Evolutionary conservation across 2,113 vertebrate species (phyloP).

Genomic region (Stigmatopora nigra): DNA sequence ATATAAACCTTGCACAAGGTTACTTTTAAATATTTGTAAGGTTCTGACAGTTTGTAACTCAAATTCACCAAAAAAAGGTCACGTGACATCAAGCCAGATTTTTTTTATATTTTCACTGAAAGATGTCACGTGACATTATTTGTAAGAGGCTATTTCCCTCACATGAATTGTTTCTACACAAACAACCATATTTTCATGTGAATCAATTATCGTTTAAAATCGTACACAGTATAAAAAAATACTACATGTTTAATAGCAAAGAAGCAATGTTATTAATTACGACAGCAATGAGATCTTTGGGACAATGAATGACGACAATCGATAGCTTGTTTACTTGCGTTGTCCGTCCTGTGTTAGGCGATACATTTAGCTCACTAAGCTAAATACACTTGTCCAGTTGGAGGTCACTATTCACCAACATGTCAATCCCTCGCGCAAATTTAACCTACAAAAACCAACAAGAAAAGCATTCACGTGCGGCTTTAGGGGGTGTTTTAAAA

Average conservation of each 20-base stretch:
- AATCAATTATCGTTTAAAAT: too few relatives aligned
- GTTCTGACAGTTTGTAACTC: too few relatives aligned
- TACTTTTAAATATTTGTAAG: too few relatives aligned
- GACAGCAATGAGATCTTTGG: background rate
- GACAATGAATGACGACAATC: background rate
- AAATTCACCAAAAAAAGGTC: too few relatives aligned
- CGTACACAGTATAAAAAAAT: background rate
- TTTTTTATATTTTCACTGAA: too few relatives aligned
- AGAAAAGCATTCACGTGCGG: too few relatives aligned
- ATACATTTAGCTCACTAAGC: background rate
- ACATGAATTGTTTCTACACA: too few relatives aligned
- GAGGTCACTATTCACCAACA: slow-evolving; percentile 35
- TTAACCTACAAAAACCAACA: background rate
- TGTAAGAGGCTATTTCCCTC: too few relatives aligned
- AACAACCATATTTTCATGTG: too few relatives aligned
- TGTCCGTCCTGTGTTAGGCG: background rate
- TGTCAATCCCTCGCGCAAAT: background rate
- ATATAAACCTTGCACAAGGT: too few relatives aligned
- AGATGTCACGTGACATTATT: too few relatives aligned
- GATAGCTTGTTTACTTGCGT: background rate
- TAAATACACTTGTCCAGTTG: slow-evolving; percentile 10
- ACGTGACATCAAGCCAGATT: too few relatives aligned
- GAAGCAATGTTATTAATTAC: background rate
- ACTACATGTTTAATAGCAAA: background rate
- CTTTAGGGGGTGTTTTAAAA: background rate